Evolutionary conservation across 2,113 vertebrate genomes (phyloP).

Genomic region (Cebus imitator): DNA sequence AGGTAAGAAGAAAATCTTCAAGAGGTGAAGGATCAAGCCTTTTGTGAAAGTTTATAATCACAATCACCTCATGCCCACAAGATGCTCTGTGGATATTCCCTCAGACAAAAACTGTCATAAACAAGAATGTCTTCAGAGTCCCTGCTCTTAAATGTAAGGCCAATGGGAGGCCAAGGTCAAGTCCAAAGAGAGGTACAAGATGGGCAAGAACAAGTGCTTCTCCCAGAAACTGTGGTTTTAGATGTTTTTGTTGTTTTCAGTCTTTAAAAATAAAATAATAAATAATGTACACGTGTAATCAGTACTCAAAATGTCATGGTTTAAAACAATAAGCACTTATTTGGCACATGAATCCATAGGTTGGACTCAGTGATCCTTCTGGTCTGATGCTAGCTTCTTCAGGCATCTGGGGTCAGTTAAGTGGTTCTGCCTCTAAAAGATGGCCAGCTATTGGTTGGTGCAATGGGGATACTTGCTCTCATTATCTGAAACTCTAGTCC

Average conservation of each 20-base stretch:
- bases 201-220: not conserved
- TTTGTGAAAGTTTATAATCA: not conserved
- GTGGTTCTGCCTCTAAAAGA: not conserved
- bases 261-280: not conserved
- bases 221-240: not conserved
- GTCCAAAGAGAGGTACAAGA: not conserved
- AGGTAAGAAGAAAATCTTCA: not conserved
- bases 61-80: not conserved
- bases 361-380: not conserved
- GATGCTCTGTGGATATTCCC: not conserved
- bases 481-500: not conserved
- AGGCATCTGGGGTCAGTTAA: not conserved
- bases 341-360: not conserved
- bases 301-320: not conserved
- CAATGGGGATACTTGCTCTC: not conserved
- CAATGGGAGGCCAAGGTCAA: not conserved
- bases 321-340: not conserved
- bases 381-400: not conserved
- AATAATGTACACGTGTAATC: not conserved
- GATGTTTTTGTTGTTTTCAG: not conserved
- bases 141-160: not conserved
- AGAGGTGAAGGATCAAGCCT: not conserved
- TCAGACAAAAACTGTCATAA: not conserved
- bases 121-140: not conserved
- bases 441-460: not conserved